phyloP scores from a whole-genome alignment of 2,888 invertebrate genomes.

The Didymodactylos carnosus region DNA sequence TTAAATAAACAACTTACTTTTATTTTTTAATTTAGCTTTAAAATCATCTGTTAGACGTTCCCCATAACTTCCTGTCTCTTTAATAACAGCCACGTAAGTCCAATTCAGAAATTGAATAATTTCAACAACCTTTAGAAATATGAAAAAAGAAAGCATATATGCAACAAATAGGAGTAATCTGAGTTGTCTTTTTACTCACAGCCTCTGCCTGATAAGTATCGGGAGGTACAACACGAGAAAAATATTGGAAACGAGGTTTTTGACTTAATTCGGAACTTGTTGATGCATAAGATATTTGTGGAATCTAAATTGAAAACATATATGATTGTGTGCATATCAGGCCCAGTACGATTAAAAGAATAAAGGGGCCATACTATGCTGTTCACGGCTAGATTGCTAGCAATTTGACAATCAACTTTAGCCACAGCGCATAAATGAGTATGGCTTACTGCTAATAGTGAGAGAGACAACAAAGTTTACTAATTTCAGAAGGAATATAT shows the following conservation, averaged over 20 bases:
- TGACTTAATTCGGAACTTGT: slow-evolving; percentile 52
- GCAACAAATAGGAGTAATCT: background rate
- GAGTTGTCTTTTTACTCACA: slow-evolving; percentile 18
- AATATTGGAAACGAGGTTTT: slow-evolving; percentile 47
- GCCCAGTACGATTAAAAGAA: too few relatives aligned
- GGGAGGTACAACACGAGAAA: slow-evolving; percentile 44
- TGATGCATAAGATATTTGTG: slow-evolving; percentile 52
- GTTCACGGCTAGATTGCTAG: too few relatives aligned
- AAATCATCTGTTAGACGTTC: slow-evolving; percentile 36
- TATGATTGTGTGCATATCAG: too few relatives aligned
- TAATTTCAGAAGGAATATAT: too few relatives aligned
- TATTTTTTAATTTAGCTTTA: background rate
- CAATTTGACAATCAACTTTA: too few relatives aligned
- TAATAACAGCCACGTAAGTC: slow-evolving; percentile 52
- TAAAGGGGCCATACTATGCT: too few relatives aligned
- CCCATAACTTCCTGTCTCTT: slow-evolving; percentile 52
- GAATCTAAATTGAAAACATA: too few relatives aligned
- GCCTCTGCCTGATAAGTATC: slow-evolving; percentile 44
- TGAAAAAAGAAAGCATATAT: background rate
- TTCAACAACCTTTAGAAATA: slow-evolving; percentile 40
- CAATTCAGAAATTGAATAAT: slow-evolving; percentile 49
- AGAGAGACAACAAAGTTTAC: too few relatives aligned
- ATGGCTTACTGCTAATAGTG: too few relatives aligned
- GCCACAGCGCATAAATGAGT: too few relatives aligned
- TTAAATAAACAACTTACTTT: background rate